phyloP scores from a whole-genome alignment of 2,113 vertebrate genomes.

The Nestor notabilis region DNA sequence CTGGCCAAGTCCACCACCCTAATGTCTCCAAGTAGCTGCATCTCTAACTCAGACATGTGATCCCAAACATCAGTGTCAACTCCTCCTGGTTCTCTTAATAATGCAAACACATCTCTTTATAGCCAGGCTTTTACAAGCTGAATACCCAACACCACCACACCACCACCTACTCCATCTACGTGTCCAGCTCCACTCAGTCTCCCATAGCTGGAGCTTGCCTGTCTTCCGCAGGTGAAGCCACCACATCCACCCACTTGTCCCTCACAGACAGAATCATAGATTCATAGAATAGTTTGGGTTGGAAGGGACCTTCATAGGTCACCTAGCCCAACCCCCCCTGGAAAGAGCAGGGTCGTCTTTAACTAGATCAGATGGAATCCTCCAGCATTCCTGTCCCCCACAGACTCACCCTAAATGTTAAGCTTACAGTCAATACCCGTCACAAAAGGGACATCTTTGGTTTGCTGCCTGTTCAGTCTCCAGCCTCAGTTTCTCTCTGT shows the following conservation, averaged over 20 bases:
- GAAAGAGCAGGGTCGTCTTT: background rate
- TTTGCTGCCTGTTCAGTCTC: background rate
- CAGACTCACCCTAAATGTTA: background rate
- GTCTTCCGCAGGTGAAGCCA: background rate
- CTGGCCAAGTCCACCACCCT: background rate
- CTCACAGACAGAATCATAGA: background rate
- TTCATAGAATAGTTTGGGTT: background rate
- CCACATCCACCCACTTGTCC: background rate
- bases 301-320: background rate
- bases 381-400: background rate
- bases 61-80: background rate
- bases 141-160: background rate
- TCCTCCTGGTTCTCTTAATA: background rate
- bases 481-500: background rate
- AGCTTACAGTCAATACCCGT: fast-evolving
- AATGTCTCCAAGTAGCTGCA: fast-evolving
- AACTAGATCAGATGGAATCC: background rate
- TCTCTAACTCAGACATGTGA: background rate
- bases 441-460: background rate
- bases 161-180: background rate
- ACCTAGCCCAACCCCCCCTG: background rate
- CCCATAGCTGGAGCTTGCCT: background rate
- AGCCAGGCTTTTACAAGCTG: background rate
- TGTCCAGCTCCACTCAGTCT: fast-evolving
- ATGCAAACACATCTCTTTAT: fast-evolving